These are phyloP conservation scores for Coreius guichenoti DNA, from an alignment of 2,797 vertebrate species.

Conservation along the genomic window DNA sequence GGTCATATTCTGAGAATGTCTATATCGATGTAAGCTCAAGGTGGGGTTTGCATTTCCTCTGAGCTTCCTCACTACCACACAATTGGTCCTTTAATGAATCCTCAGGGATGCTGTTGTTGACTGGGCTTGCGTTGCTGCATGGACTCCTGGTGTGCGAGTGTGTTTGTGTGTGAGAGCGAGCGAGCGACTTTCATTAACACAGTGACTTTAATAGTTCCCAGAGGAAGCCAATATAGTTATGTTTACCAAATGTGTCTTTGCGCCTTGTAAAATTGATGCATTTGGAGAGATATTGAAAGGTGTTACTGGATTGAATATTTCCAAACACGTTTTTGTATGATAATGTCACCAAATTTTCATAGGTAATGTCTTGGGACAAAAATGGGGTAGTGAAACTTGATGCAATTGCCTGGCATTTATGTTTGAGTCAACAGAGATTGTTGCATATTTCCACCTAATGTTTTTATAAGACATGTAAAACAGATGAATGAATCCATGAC, in stretches of 20 bases:
- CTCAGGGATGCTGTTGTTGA: constrained; percentile 39
- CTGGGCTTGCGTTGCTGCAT: neutral
- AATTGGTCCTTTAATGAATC: constrained; percentile 41
- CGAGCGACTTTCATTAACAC: constrained; percentile 68
- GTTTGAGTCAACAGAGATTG: constrained; percentile 27
- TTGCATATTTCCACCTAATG: constrained; percentile 9
- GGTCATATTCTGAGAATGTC: constrained; percentile 9
- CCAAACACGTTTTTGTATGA: constrained; percentile 76
- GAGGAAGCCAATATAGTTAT: constrained; percentile 66
- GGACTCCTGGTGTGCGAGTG: constrained; percentile 41
- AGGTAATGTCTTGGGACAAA: constrained; percentile 56
- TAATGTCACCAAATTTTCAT: constrained; percentile 72
- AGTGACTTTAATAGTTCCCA: constrained; percentile 69
- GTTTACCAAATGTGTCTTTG: constrained; percentile 75
- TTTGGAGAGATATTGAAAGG: constrained; percentile 71
- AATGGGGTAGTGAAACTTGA: constrained; percentile 65
- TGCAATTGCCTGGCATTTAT: constrained; percentile 50
- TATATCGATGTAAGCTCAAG: constrained; percentile 14
- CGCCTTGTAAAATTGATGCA: constrained; percentile 71
- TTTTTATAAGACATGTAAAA: constrained; percentile 1
- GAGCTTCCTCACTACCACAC: constrained; percentile 11
- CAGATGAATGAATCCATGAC: constrained; percentile 11
- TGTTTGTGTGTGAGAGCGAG: constrained; percentile 29
- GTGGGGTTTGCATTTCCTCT: constrained; percentile 33
- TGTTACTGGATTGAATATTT: constrained; percentile 78